Evolutionary conservation across 2,113 vertebrate genomes (phyloP).

Genomic region (Tyrannus savana): DNA sequence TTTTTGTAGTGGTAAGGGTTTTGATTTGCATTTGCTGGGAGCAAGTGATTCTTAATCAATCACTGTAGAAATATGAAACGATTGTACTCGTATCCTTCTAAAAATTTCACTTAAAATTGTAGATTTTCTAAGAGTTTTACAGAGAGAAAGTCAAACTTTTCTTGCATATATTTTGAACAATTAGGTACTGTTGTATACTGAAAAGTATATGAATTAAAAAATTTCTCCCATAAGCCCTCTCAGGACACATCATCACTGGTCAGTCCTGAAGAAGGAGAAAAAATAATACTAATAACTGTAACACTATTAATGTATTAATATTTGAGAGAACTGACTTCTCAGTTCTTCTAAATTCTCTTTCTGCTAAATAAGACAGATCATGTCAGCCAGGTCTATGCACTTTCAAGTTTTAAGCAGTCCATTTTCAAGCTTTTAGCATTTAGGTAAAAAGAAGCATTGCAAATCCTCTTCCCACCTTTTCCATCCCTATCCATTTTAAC

Average conservation of each 20-base stretch:
- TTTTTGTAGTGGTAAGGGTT: background rate
- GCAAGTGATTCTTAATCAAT: background rate
- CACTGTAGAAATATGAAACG: background rate
- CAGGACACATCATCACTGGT: background rate
- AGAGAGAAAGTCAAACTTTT: background rate
- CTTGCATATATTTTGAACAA: background rate
- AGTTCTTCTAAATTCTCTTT: background rate
- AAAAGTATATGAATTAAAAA: background rate
- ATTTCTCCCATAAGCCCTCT: background rate
- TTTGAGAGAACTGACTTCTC: background rate
- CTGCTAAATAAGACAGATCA: background rate
- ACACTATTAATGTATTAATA: background rate
- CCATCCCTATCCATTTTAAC: background rate
- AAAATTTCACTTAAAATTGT: background rate
- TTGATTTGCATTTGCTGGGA: background rate
- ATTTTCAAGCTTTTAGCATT: background rate
- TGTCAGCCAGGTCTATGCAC: background rate
- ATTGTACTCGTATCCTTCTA: background rate
- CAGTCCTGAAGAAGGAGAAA: accelerated
- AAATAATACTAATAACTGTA: background rate
- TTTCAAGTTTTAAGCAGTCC: background rate
- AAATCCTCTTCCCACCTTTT: background rate
- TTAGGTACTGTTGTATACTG: background rate
- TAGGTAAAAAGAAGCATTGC: background rate
- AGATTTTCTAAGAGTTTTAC: background rate